A percentile compares a stretch with the other conserved stretches of the same genome.
phyloP scores from a whole-genome alignment of 2,888 invertebrate genomes.

The Nemotelus nigrinus region DNA sequence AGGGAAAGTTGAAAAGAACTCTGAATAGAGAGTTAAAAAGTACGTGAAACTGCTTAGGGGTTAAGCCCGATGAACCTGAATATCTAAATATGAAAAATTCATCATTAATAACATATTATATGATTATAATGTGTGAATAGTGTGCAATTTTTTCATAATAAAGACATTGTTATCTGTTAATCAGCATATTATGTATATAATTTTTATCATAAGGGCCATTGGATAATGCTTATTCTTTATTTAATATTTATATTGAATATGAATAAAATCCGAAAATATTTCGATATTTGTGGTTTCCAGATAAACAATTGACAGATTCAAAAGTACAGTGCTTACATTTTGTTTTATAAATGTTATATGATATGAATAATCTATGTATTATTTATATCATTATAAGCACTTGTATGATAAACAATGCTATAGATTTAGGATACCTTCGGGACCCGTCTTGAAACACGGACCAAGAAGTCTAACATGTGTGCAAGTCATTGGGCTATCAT shows the following conservation, averaged over 20 bases:
- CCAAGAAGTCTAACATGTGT: too few species aligned
- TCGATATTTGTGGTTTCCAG: not conserved
- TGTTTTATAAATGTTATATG: too few species aligned
- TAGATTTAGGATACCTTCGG: too few species aligned
- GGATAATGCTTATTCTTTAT: slow-evolving; percentile 48
- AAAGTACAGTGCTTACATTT: not conserved
- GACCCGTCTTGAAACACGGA: too few species aligned
- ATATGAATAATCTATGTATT: too few species aligned
- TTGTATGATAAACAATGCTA: too few species aligned
- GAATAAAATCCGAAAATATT: not conserved
- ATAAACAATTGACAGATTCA: not conserved
- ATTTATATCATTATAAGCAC: too few species aligned
- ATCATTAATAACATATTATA: slow-evolving; percentile 53
- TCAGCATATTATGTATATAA: slow-evolving; percentile 52
- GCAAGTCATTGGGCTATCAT: too few species aligned
- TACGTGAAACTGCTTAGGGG: too few species aligned
- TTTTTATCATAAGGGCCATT: slow-evolving; percentile 53
- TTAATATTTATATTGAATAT: slow-evolving; percentile 44
- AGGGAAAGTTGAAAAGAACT: slow-evolving; percentile 68
- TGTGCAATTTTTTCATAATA: slow-evolving; percentile 65
- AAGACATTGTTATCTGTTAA: slow-evolving; percentile 69
- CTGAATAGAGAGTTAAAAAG: slow-evolving; percentile 63
- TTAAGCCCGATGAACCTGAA: too few species aligned
- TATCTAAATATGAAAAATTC: slow-evolving; percentile 62
- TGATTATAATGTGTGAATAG: slow-evolving; percentile 58